Base-by-base conservation (phyloP, 2,888 invertebrate genomes). In the Synanthedon myopaeformis region DNA sequence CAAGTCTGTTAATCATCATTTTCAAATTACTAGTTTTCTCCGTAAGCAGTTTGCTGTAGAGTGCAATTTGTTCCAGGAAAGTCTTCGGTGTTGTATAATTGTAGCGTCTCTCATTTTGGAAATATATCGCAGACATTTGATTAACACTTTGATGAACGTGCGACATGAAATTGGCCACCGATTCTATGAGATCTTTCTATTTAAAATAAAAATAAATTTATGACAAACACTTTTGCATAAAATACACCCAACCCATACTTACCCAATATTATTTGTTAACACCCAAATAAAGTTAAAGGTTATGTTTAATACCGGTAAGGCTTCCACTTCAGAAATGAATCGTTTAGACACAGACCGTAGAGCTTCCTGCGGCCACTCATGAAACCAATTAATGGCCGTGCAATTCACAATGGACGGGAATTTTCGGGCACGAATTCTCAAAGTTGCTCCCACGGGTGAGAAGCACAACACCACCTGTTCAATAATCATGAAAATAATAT, bases 11-110 rank as follows among this genome's bases (percentile, higher is more conserved):
- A 45, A 97, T 94, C 81, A 94, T 94, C 60, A 92, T 91, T 61
- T 91, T 90, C 51, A 96, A 89, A 54, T 94, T 92, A 6, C 73
- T 76, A 0, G 90, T 90, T 70, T 93, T 94, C 59, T 91, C 91
- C 17, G 77, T 89, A 23, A 95, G 74, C 5, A 95, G 77, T 69
- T 94, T 94, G 0, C 90, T 85, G 69, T 92, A 98, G 4, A 98
- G 85, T 11, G 93, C 91, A 56, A 98, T 97, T 72, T 96, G 95
- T 73, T 98, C 98, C 51, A 98, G 82, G 82, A 97, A 98, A 0
- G 96, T 95, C 84, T 98, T 98, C 0, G 98, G 98, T 0, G 98
- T 98, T 0, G 98, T 98, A 77, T 98, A 98, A 78, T 98, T 98
- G 80, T 96, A 96, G 4, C 97, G 90, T 48, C 92, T 92, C 65